Conservation (phyloP, 2,888 invertebrate species). For the Amiota minor region DNA sequence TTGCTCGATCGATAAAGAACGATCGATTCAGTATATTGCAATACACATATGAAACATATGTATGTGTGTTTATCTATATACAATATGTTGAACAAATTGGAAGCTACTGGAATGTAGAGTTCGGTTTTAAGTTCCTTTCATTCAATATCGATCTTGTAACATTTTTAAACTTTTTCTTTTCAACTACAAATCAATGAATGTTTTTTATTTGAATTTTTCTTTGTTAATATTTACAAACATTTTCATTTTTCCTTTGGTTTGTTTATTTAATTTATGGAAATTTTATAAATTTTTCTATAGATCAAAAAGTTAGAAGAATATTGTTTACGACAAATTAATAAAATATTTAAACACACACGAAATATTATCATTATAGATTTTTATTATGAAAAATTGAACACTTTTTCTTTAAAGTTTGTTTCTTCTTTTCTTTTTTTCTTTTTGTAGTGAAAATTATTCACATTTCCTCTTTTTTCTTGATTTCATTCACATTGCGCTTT, state of each 20-base stretch:
- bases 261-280: background rate
- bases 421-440: background rate
- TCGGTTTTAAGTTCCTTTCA: conserved; percentile 31
- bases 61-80: background rate
- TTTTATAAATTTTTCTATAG: background rate
- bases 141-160: conserved; percentile 19
- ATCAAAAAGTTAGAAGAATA: no score
- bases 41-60: background rate
- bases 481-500: conserved; percentile 61
- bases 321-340: no score
- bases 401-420: conserved; percentile 3
- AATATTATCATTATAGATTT: background rate
- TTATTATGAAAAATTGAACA: background rate
- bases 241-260: background rate
- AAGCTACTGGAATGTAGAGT: conserved; percentile 9
- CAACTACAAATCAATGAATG: background rate
- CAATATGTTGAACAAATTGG: background rate
- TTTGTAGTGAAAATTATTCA: background rate
- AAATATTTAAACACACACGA: background rate
- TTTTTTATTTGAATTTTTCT: conserved; percentile 16
- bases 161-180: background rate
- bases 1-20: background rate
- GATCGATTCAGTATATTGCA: background rate
- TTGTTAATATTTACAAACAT: conserved; percentile 23
- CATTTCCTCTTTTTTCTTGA: background rate